phyloP scores from a whole-genome alignment of 1,140 invertebrate genomes.

The Anoplolepis gracilipes region DNA sequence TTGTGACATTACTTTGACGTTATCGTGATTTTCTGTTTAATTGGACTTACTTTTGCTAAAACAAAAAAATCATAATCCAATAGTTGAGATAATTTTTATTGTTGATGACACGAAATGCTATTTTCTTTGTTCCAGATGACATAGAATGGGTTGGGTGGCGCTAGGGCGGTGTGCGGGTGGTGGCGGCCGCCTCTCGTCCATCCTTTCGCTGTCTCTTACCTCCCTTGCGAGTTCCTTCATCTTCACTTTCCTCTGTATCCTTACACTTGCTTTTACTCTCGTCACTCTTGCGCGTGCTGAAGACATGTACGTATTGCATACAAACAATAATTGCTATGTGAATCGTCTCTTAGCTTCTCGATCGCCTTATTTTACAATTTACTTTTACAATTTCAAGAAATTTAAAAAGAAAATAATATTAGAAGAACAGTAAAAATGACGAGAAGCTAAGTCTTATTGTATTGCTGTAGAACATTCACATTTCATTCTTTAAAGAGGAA shows the following conservation, averaged over 20 bases:
- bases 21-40: no score
- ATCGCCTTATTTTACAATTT: background rate
- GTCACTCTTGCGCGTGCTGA: conserved; percentile 82
- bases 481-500: conserved; percentile 21
- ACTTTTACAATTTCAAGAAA: background rate
- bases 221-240: conserved; percentile 83
- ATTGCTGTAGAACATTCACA: conserved; percentile 13
- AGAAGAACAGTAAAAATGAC: background rate
- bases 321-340: conserved; percentile 9
- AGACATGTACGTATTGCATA: conserved; percentile 83
- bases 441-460: conserved; percentile 49
- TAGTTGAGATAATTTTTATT: background rate
- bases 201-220: conserved; percentile 85
- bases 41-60: no score
- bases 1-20: no score
- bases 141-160: conserved; percentile 86
- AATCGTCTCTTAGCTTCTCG: conserved; percentile 60
- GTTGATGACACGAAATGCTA: background rate
- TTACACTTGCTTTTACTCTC: conserved; percentile 82
- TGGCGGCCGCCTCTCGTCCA: conserved; percentile 84
- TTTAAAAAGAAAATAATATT: background rate
- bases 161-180: conserved; percentile 85
- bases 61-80: background rate
- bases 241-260: conserved; percentile 80
- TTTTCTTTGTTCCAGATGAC: conserved; percentile 84